These are phyloP conservation scores for Amphilophus citrinellus DNA, from an alignment of 2,113 vertebrate genomes.

Conservation along the genomic window DNA sequence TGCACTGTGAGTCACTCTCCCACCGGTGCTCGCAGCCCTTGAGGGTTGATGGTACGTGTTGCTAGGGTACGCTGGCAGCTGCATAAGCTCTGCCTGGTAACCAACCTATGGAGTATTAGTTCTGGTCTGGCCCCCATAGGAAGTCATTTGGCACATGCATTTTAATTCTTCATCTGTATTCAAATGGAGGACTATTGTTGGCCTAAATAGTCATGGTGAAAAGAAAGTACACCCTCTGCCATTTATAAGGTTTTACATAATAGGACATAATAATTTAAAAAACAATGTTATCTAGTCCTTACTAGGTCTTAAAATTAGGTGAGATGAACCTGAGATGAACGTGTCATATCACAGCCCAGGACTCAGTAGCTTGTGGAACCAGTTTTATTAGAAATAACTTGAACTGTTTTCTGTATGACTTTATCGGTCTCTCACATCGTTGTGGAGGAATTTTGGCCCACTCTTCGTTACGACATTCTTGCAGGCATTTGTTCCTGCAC, in stretches of 20 bases:
- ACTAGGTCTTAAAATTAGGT: not conserved
- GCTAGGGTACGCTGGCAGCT: constrained; percentile 79
- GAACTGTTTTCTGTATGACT: too few species aligned
- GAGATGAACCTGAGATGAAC: not conserved
- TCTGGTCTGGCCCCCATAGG: constrained; percentile 68
- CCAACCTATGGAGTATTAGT: constrained; percentile 71
- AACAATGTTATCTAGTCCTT: too few species aligned
- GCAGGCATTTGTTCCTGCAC: too few species aligned
- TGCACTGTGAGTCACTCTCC: constrained; percentile 68
- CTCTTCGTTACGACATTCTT: too few species aligned
- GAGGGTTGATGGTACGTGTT: constrained; percentile 65
- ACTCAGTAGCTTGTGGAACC: too few species aligned
- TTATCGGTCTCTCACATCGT: too few species aligned
- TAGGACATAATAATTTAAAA: too few species aligned
- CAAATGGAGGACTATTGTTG: constrained; percentile 46
- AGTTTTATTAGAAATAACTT: not conserved
- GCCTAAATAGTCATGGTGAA: not conserved
- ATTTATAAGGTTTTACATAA: not conserved
- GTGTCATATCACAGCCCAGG: not conserved
- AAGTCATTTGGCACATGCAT: constrained; percentile 69
- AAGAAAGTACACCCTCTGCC: not conserved
- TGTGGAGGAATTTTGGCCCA: too few species aligned
- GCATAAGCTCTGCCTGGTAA: constrained; percentile 61
- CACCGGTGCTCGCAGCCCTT: constrained; percentile 47
- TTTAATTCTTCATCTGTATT: constrained; percentile 74